Evolutionary conservation across 2,113 vertebrate genomes (phyloP).

Genomic region (Zonotrichia leucophrys): DNA sequence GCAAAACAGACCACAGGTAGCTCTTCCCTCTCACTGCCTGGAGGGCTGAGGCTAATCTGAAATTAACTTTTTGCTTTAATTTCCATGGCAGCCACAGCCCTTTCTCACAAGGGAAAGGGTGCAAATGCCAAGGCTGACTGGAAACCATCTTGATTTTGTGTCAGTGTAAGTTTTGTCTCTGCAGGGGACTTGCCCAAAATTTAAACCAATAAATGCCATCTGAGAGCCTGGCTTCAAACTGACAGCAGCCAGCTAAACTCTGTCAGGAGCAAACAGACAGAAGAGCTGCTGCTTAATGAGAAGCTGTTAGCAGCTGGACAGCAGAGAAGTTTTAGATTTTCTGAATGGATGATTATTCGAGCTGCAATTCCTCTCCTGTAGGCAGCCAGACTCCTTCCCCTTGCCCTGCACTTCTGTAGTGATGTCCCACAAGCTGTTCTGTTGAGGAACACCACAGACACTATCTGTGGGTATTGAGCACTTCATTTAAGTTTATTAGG

Average conservation of each 20-base stretch:
- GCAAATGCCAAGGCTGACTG: not conserved
- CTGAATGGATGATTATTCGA: not conserved
- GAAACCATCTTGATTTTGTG: not conserved
- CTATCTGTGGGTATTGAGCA: accelerated
- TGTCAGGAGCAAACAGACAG: not conserved
- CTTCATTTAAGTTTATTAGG: not conserved
- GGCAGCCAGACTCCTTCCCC: not conserved
- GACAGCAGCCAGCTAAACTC: not conserved
- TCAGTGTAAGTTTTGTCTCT: not conserved
- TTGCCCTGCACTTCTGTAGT: not conserved
- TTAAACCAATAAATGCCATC: not conserved
- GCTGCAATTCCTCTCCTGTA: not conserved
- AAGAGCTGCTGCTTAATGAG: not conserved
- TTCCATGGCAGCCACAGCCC: not conserved
- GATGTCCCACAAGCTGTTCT: not conserved
- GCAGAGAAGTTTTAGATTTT: not conserved
- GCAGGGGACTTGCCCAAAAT: not conserved
- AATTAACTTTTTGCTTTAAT: not conserved
- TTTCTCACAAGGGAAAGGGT: not conserved
- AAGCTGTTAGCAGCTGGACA: not conserved
- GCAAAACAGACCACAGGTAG: not conserved
- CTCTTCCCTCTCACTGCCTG: not conserved
- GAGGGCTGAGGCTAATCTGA: not conserved
- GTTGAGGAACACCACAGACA: not conserved
- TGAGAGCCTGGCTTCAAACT: not conserved